Evolutionary conservation across 2,888 invertebrate species (phyloP), one percentile per base, ranked within the genome.

Genomic region (Spisula subtruncata): DNA sequence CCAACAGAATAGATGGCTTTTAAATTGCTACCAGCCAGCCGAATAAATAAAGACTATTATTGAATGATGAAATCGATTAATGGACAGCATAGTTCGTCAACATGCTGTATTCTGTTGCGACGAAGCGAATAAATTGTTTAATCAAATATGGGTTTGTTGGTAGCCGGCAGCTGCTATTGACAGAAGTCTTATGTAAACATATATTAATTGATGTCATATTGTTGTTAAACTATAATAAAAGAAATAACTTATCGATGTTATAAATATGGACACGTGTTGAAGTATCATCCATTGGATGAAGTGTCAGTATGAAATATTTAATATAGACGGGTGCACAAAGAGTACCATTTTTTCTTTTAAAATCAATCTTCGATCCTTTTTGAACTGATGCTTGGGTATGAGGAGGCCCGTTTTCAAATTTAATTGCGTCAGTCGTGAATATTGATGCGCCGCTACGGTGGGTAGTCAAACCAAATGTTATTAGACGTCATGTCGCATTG

Each of bases 101-200:
- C 16, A 35, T 35, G 75, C 25, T 25, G n/a, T 25, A 12, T 25
- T 66, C n/a, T 66, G 25, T 66, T 66, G 60, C 25, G 25, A 5
- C n/a, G 25, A 25, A 10, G 35, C 25, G 1, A 8, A 75, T 75
- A 75, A 75, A 75, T 75, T 75, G 29, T 32, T 75, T 75, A 32
- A 16, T 75, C 75, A 75, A 75, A 75, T 32, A 32, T 75, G 32
- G 41, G 32, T 75, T 35, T 75, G 35, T 75, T 18, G 16, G 75
- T 75, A 6, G 75, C 75, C 35, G 75, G 16, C 75, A 75, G 75
- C 35, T 32, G 75, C 4, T 75, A 35, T 75, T 75, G 75, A 75
- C 75, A 75, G 12, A 75, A 16, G 35, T 6, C 18, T 32, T 35
- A 75, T 35, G 35, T 75, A 75, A 75, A 75, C 32, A 75, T 32